Percentiles rank a stretch among this genome's conserved stretches.
Evolutionary conservation across 2,888 invertebrate genomes (phyloP).

Genomic region (Tinea semifulvella): DNA sequence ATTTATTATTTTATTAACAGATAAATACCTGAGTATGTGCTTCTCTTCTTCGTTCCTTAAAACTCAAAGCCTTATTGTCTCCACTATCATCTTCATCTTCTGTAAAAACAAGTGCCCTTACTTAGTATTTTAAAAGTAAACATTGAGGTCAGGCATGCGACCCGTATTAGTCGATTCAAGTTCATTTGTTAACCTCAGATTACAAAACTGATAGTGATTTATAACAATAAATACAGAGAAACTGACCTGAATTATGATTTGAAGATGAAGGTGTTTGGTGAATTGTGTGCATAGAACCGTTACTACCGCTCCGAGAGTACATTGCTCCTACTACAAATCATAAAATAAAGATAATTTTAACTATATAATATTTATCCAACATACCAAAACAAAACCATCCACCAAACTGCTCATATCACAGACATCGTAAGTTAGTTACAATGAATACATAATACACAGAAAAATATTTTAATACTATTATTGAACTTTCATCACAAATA

Average conservation of each 20-base stretch:
- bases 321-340: slow-evolving; percentile 28
- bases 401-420: no score
- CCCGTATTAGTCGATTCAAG: not conserved
- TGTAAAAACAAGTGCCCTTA: slow-evolving; percentile 27
- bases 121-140: no score
- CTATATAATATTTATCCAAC: not conserved
- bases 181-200: not conserved
- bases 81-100: slow-evolving; percentile 72
- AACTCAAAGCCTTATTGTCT: slow-evolving; percentile 74
- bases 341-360: not conserved
- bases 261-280: slow-evolving; percentile 82
- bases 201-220: not conserved
- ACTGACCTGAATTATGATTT: slow-evolving; percentile 79
- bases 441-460: no score
- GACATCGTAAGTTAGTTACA: no score
- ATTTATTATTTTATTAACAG: no score
- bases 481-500: no score
- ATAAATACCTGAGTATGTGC: slow-evolving; percentile 82
- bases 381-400: no score
- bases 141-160: not conserved
- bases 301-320: slow-evolving; percentile 79
- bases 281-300: slow-evolving; percentile 77
- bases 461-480: no score
- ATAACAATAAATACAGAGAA: not conserved
- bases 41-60: slow-evolving; percentile 92